A percentile compares a stretch with the other conserved stretches of the same genome.
Evolutionary conservation across 1,140 invertebrate genomes (phyloP).

Genomic region (Schlechtendalia chinensis): DNA sequence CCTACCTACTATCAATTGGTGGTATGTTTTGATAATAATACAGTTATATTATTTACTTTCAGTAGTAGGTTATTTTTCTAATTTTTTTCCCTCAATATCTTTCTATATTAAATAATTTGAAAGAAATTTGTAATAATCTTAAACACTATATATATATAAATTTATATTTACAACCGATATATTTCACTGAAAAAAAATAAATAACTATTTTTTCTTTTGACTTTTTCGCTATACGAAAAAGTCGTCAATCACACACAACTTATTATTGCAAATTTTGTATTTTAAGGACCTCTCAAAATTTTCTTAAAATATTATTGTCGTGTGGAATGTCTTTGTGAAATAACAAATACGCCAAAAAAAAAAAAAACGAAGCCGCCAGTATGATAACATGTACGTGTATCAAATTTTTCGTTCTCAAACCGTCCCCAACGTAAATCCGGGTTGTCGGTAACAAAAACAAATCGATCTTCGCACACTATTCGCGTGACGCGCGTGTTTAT

Average conservation of each 20-base stretch:
- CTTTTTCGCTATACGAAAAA: conserved; percentile 20
- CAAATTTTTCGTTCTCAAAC: background rate
- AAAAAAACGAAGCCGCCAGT: conserved; percentile 7
- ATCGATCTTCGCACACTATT: too few relatives aligned
- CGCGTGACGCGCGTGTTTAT: background rate
- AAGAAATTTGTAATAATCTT: too few relatives aligned
- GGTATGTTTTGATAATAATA: background rate
- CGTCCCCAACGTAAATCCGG: background rate
- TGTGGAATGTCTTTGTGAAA: background rate
- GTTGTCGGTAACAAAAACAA: conserved; percentile 7
- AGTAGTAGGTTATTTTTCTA: background rate
- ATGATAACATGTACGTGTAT: conserved; percentile 2
- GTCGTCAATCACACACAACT: background rate
- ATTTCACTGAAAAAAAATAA: background rate
- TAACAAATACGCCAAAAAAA: background rate
- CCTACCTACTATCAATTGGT: background rate
- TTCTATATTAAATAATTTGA: background rate
- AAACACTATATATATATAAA: too few relatives aligned
- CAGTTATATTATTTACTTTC: background rate
- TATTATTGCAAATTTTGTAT: background rate
- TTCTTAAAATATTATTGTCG: conserved; percentile 49
- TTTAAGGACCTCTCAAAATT: conserved; percentile 55
- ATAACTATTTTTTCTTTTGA: conserved; percentile 28
- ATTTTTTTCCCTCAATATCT: background rate
- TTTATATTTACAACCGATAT: background rate